These are phyloP conservation scores for Apteryx mantelli DNA, from an alignment of 2,113 vertebrate genomes.

Conservation along the genomic window DNA sequence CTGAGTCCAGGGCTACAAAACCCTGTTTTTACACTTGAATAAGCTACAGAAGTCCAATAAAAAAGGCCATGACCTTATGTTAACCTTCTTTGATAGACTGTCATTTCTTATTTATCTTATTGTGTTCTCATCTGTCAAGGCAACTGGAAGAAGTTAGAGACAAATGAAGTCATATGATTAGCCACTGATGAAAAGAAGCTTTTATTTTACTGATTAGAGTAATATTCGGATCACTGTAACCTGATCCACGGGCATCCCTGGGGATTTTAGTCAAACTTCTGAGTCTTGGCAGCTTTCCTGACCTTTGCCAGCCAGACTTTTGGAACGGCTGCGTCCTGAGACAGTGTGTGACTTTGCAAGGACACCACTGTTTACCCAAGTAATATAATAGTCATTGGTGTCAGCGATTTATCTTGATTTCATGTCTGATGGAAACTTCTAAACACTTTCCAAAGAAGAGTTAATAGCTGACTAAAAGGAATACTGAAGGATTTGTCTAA, in stretches of 20 bases:
- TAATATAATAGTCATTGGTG: background rate
- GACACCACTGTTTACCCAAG: background rate
- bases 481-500: background rate
- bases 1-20: conserved; percentile 30
- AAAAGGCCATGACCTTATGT: background rate
- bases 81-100: conserved; percentile 61
- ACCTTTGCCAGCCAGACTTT: background rate
- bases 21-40: conserved; percentile 28
- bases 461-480: background rate
- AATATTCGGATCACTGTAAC: background rate
- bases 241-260: background rate
- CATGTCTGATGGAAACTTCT: background rate
- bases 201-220: conserved; percentile 20
- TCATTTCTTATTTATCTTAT: conserved; percentile 56
- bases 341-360: background rate
- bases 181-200: conserved; percentile 22
- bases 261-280: background rate
- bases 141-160: background rate
- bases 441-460: background rate
- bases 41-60: conserved; percentile 42
- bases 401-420: background rate
- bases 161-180: conserved; percentile 28
- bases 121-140: conserved; percentile 45
- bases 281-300: background rate
- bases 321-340: background rate